Evolutionary conservation across 2,797 vertebrate genomes (phyloP), one percentile per base, ranked within the genome.

Genomic region (Sebastiscus albofasciatus): DNA sequence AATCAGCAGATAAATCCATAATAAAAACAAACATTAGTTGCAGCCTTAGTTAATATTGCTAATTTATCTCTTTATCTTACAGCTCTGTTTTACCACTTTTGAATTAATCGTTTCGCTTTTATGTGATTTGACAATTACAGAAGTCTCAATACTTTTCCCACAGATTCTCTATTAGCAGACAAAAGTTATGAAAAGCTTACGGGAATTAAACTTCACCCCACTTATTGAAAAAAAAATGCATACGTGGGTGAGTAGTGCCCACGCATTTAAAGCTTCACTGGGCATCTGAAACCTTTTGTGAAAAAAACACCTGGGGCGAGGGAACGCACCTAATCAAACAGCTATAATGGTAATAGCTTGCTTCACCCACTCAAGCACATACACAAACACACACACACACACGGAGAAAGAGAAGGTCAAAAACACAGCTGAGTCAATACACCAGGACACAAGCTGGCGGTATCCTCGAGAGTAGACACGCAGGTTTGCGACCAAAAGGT

Each of bases 361-460:
- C n/a, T 29, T 58, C 42, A 27, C 34, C 24, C 62, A 46, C 46
- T 72, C 70, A 55, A 8, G 24, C 67, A 68, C 49, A 49, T 34
- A 55, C 54, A 18, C 59, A 77, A 10, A 65, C 22, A 59, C 54
- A 76, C 64, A 59, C 54, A 76, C 64, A 85, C 12, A 76, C 64
- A 85, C 13, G 3, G 14, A 59, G 8, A 59, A 3, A 34, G 27
- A 60, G 77, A 87, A 88, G 86, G 81, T 90, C 84, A 92, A 82
- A 84, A 83, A 56, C 87, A 86, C 86, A 92, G 85, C 90, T 87
- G 86, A 90, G 83, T 93, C 85, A 94, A 89, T 79, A 92, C 4
- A 46, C 60, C 22, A 22, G 9, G 8, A 82, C 61, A 71, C 56
- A 64, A 80, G 58, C 73, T 59, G 59, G 72, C 77, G 76, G 75